Percentiles rank a stretch among this genome's conserved stretches.
Evolutionary conservation across 2,888 invertebrate species (phyloP).

Genomic region (Parascotia fuliginaria): DNA sequence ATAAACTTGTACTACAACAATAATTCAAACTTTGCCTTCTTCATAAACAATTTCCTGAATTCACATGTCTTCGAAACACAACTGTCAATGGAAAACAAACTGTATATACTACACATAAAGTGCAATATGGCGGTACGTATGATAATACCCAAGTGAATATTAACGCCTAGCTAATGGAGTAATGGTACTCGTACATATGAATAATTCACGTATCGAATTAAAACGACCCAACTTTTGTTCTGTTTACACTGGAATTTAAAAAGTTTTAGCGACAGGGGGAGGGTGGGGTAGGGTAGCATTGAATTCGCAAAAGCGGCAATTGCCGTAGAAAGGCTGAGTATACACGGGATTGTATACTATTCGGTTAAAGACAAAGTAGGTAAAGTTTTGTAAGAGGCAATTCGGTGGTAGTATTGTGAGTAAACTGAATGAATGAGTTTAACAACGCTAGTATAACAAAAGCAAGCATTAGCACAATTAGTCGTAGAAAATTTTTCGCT

Average conservation of each 20-base stretch:
- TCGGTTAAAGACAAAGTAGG: too few relatives aligned
- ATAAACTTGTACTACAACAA: slow-evolving; percentile 50
- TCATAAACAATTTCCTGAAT: slow-evolving; percentile 50
- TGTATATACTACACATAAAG: slow-evolving; percentile 13
- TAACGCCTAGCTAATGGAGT: slow-evolving; percentile 58
- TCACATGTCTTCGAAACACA: slow-evolving; percentile 45
- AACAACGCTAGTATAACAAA: too few relatives aligned
- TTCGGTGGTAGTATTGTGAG: too few relatives aligned
- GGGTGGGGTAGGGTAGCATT: slow-evolving; percentile 27
- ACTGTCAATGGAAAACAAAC: slow-evolving; percentile 11
- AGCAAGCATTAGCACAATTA: too few relatives aligned
- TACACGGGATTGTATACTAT: slow-evolving; percentile 19
- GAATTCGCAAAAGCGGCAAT: slow-evolving; percentile 47
- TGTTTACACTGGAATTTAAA: slow-evolving; percentile 60
- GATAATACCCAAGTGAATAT: slow-evolving; percentile 57
- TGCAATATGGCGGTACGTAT: slow-evolving; percentile 16
- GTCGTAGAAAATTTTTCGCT: too few relatives aligned
- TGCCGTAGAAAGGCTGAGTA: slow-evolving; percentile 36
- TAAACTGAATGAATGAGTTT: too few relatives aligned
- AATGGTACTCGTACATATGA: slow-evolving; percentile 56
- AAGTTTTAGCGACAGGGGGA: slow-evolving; percentile 35
- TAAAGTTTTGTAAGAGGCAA: too few relatives aligned
- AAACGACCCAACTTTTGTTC: slow-evolving; percentile 54
- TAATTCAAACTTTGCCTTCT: slow-evolving; percentile 52
- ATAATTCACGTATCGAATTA: slow-evolving; percentile 62